A percentile compares a stretch with the other conserved stretches of the same genome.
These are phyloP conservation scores for Hippopotamus amphibius DNA, from an alignment of 2,113 vertebrate species.

Conservation along the genomic window DNA sequence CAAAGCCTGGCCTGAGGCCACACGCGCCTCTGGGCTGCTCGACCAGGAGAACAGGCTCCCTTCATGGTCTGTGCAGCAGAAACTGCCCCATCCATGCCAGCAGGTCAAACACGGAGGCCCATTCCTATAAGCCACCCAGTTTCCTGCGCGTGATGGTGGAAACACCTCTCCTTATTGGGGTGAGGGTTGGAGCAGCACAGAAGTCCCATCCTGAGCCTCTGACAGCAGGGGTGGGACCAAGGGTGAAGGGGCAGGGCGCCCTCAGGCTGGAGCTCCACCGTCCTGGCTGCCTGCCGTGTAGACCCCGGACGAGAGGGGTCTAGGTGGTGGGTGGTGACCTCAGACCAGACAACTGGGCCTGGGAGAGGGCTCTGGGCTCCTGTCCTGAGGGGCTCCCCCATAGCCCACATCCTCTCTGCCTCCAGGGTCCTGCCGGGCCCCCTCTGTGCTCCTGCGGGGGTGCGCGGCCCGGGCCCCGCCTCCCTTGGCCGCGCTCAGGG, in stretches of 20 bases:
- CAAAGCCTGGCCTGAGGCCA: too few relatives aligned
- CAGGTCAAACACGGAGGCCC: neutral
- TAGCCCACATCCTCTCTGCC: too few relatives aligned
- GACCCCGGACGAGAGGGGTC: neutral
- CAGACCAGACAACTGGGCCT: neutral
- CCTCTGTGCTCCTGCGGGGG: too few relatives aligned
- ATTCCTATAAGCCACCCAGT: accelerated
- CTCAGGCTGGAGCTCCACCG: neutral
- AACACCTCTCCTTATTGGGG: accelerated
- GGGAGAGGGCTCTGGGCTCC: neutral
- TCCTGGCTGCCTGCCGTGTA: neutral
- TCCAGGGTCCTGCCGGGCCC: accelerated
- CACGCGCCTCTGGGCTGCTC: too few relatives aligned
- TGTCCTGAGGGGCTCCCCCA: accelerated
- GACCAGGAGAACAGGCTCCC: neutral
- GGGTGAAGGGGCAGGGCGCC: too few relatives aligned
- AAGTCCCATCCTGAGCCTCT: neutral
- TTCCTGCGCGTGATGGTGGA: neutral
- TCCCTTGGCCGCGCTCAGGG: neutral
- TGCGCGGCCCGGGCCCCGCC: neutral
- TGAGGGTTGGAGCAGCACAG: neutral
- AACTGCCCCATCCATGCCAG: neutral
- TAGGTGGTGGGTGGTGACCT: neutral
- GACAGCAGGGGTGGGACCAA: neutral
- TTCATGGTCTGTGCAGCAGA: neutral